Evolutionary conservation across 2,888 invertebrate genomes (phyloP).

Genomic region (Fragum sueziense): DNA sequence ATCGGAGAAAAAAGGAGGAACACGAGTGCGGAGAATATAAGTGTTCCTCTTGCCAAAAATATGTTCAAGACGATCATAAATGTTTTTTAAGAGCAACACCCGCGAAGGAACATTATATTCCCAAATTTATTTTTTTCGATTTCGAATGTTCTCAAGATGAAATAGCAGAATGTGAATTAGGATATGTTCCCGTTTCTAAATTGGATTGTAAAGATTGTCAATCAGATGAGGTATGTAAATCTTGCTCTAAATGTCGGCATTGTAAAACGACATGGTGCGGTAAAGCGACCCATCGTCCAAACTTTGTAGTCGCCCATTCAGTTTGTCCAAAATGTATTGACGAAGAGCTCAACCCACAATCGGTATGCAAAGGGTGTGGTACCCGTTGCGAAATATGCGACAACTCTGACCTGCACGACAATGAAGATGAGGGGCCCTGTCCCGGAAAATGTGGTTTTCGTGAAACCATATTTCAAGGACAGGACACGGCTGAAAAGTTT

Average conservation of each 20-base stretch:
- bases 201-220: constrained; percentile 39
- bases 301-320: constrained; percentile 45
- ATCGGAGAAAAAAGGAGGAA: constrained; percentile 19
- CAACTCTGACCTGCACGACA: constrained; percentile 11
- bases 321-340: constrained; percentile 39
- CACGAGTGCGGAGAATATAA: constrained; percentile 36
- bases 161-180: constrained; percentile 16
- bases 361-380: constrained; percentile 40
- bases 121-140: constrained; percentile 43
- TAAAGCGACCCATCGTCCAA: constrained; percentile 38
- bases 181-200: constrained; percentile 11
- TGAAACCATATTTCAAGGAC: constrained; percentile 47
- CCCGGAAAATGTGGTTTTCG: constrained; percentile 45
- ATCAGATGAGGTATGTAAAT: constrained; percentile 21
- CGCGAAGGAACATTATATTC: constrained; percentile 20
- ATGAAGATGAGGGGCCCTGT: constrained; percentile 47
- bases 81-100: constrained; percentile 34
- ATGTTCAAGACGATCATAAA: constrained; percentile 19
- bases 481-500: constrained; percentile 35
- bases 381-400: constrained; percentile 42
- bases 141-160: constrained; percentile 39
- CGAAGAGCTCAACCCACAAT: constrained; percentile 16
- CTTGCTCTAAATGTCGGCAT: constrained; percentile 24
- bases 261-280: constrained; percentile 44
- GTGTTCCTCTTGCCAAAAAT: constrained; percentile 14